Evolutionary conservation across 2,113 vertebrate genomes (phyloP), one percentile per base, ranked within the genome.

Genomic region (Aegithalos caudatus): DNA sequence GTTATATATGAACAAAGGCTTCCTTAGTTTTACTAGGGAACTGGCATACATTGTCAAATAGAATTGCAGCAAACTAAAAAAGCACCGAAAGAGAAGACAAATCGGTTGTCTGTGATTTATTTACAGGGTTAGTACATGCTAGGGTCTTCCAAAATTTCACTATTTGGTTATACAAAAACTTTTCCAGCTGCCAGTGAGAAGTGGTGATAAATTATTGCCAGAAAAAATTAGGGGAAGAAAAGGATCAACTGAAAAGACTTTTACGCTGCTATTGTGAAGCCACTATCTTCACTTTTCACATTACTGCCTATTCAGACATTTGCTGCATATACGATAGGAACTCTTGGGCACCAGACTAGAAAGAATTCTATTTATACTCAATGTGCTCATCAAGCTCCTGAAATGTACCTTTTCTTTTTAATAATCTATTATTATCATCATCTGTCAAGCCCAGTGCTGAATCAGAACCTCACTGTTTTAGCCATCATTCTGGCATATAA

Each of bases 321-420:
- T 85, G 25, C 48, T 79, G 23, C 31, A 21, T 79, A 10, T 60
- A 37, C 58, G 23, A 62, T 21, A 58, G 44, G 25, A 88, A 20
- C 20, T 53, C 27, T 81, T 40, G 25, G 86, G 37, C 25, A 76
- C 6, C 31, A 72, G 35, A 45, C 45, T 56, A 74, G 47, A 78
- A 89, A 53, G 23, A 80, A 77, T 72, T 88, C 40, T 93, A 66
- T 92, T 95, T 94, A 72, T 78, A 89, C 48, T 65, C 14, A 79
- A 78, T 37, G 45, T 84, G 56, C 44, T 64, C 77, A 85, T 79
- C 73, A 72, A 79, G 64, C 25, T 79, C 18, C 45, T 95, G 56
- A 60, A 90, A 48, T 7, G 17, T 29, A 56, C 4, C 1, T 48
- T 60, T 64, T 70, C 37, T 25, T 81, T 38, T 33, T 1, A 48